phyloP scores from a whole-genome alignment of 64 coral and sea anemone genomes.

The Anthopleura sola region DNA sequence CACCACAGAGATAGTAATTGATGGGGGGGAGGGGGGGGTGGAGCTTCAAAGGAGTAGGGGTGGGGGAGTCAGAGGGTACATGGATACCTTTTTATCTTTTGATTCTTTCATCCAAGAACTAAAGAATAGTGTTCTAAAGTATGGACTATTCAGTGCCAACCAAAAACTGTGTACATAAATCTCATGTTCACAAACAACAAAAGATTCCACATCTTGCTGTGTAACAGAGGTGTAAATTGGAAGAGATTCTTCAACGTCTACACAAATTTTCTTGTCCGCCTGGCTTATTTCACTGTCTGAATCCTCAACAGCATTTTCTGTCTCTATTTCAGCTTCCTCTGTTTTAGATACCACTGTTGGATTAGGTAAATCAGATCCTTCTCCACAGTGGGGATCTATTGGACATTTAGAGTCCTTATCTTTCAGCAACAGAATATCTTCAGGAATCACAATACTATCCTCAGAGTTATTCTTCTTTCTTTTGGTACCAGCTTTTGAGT shows the following conservation, averaged over 20 bases:
- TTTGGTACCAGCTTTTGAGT: slow-evolving; percentile 14
- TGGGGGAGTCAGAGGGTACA: no score
- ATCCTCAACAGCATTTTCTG: not conserved
- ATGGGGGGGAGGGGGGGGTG: no score
- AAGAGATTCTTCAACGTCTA: not conserved
- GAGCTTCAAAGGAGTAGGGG: no score
- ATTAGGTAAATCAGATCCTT: not conserved
- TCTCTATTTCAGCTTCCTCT: not conserved
- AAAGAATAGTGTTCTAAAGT: slow-evolving; percentile 82
- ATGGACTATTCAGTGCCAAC: slow-evolving; percentile 85
- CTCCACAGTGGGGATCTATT: not conserved
- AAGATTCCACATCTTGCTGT: not conserved
- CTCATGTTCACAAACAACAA: slow-evolving; percentile 64
- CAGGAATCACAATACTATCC: not conserved
- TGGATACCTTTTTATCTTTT: slow-evolving; percentile 73
- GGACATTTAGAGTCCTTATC: not conserved
- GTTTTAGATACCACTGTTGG: not conserved
- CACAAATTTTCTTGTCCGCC: not conserved
- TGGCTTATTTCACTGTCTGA: not conserved
- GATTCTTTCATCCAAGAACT: slow-evolving; percentile 92
- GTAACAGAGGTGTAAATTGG: not conserved
- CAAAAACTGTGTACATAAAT: slow-evolving; percentile 90
- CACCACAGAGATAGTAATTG: no score
- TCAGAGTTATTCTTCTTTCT: slow-evolving; percentile 28
- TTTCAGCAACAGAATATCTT: not conserved